Conservation (phyloP, 2,888 invertebrate genomes). For the Marasmarcha lunaedactyla region DNA sequence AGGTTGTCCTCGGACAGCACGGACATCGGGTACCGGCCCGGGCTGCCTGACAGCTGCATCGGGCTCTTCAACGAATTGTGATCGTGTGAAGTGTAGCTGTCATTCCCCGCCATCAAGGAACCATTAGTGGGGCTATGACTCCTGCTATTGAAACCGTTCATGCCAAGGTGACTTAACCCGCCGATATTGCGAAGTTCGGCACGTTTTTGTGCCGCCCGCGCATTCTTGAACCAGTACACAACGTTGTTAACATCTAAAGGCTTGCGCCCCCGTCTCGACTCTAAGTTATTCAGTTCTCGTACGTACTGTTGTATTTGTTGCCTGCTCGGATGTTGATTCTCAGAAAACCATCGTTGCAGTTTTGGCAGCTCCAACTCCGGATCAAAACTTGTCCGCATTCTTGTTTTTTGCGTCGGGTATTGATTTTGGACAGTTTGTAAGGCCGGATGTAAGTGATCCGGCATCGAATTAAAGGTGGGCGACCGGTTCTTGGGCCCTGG, state of each 20-base stretch:
- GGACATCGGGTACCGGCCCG: constrained; percentile 72
- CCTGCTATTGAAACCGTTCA: constrained; percentile 74
- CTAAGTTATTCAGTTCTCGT: constrained; percentile 90
- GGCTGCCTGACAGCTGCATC: constrained; percentile 64
- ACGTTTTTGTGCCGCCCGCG: constrained; percentile 93
- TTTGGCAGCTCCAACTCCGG: constrained; percentile 96
- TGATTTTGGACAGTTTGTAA: constrained; percentile 82
- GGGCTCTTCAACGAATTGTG: constrained; percentile 75
- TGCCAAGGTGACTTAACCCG: constrained; percentile 70
- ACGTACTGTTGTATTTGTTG: constrained; percentile 98
- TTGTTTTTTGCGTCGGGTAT: constrained; percentile 86
- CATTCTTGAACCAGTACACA: constrained; percentile 98
- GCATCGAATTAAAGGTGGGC: constrained; percentile 51
- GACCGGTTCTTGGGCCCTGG: constrained; percentile 66
- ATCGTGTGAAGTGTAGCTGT: constrained; percentile 70
- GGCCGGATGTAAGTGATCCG: constrained; percentile 77
- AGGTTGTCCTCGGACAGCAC: constrained; percentile 76
- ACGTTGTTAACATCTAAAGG: constrained; percentile 96
- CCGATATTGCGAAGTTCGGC: constrained; percentile 81
- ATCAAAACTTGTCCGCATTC: constrained; percentile 97
- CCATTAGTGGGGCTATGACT: constrained; percentile 75
- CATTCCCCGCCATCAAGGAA: constrained; percentile 72
- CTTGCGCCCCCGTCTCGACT: constrained; percentile 92
- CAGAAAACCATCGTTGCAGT: constrained; percentile 95
- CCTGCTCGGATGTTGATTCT: constrained; percentile 96